These are phyloP conservation scores for Sympetrum striolatum DNA, from an alignment of 2,888 invertebrate species.

Conservation along the genomic window DNA sequence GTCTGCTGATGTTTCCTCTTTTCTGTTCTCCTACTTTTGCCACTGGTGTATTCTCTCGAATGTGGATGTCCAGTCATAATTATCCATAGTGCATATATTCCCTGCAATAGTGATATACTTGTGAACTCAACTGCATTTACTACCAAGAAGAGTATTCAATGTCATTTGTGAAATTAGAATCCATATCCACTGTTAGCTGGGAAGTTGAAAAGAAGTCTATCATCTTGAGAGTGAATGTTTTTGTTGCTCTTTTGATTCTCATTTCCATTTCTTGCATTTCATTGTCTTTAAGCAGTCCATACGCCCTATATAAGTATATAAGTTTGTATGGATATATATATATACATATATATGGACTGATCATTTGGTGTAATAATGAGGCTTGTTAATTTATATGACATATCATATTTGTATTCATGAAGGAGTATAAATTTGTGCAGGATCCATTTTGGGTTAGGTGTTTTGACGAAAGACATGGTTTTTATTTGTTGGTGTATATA, in stretches of 20 bases:
- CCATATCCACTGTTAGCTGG: constrained; percentile 31
- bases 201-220: neutral
- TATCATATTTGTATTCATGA: constrained; percentile 39
- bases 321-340: neutral
- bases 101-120: constrained; percentile 37
- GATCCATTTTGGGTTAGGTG: constrained; percentile 14
- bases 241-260: constrained; percentile 1
- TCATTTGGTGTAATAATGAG: constrained; percentile 30
- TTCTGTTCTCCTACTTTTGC: neutral
- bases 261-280: constrained; percentile 39
- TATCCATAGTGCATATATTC: constrained; percentile 27
- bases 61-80: constrained; percentile 36
- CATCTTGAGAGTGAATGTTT: constrained; percentile 25
- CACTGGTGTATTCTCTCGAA: constrained; percentile 31
- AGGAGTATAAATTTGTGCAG: constrained; percentile 22
- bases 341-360: constrained; percentile 9
- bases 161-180: constrained; percentile 41
- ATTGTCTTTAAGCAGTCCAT: neutral
- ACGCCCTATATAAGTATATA: neutral
- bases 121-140: constrained; percentile 41
- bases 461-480: constrained; percentile 37
- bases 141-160: constrained; percentile 38
- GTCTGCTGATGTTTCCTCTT: constrained; percentile 21
- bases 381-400: constrained; percentile 41
- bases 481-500: constrained; percentile 42